These are phyloP conservation scores for Otus sunia DNA, from an alignment of 2,113 vertebrate species.

Conservation along the genomic window DNA sequence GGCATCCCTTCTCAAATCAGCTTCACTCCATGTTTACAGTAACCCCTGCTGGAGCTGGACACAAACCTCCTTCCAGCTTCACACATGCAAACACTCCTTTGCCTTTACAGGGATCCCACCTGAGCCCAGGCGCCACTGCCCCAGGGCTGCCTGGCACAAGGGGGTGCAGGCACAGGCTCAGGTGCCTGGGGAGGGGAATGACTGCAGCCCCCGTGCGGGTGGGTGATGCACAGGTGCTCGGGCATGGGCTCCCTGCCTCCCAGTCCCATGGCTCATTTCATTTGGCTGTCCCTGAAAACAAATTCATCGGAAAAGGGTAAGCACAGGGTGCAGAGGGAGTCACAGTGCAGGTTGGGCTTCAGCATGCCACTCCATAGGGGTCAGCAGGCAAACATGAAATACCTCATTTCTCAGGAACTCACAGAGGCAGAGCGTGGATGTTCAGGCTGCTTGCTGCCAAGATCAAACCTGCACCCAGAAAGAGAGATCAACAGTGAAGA, in stretches of 20 bases:
- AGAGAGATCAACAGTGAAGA: not conserved
- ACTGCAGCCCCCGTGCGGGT: not conserved
- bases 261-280: not conserved
- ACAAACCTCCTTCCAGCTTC: not conserved
- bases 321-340: not conserved
- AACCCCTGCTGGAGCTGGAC: not conserved
- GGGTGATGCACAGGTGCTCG: not conserved
- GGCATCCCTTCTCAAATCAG: not conserved
- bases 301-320: slow-evolving; percentile 21
- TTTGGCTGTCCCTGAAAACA: not conserved
- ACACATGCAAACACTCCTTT: not conserved
- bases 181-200: rapidly evolving
- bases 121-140: not conserved
- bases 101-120: not conserved
- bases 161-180: not conserved
- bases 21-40: not conserved
- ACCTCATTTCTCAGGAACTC: slow-evolving; percentile 73
- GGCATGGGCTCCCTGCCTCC: not conserved
- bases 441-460: not conserved
- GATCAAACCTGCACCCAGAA: not conserved
- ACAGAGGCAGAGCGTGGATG: not conserved
- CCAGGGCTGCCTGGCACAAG: not conserved
- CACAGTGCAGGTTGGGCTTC: slow-evolving; percentile 37
- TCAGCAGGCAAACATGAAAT: slow-evolving; percentile 69
- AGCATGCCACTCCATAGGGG: not conserved